Base-by-base conservation (phyloP, 2,888 invertebrate genomes). In the Saturnia pavonia region DNA sequence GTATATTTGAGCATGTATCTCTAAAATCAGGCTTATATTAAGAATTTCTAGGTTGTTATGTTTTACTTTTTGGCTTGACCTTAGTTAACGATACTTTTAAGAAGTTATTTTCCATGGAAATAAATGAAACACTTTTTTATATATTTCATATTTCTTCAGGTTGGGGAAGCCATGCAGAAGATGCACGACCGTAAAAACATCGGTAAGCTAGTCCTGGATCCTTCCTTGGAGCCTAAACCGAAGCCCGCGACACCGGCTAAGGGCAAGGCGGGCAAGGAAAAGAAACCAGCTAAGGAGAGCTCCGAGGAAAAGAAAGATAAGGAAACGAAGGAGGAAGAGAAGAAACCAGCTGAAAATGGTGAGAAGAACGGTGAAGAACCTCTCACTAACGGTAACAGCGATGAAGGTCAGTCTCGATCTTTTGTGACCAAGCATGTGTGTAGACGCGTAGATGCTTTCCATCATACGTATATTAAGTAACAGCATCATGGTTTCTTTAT, bases 161-260 rank as follows among this genome's bases (percentile, higher is more conserved):
- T 97, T 22, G 96, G 96, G 42, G 97, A 98, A 83, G 98, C 97
- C 9, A 98, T 98, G 98, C 97, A 97, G 90, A 97, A 97, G 90
- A 97, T 98, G 96, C 98, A 98, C 90, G 98, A 98, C 84, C 96
- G 97, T 83, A 97, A 97, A 91, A 98, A 98, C 91, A 96, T 98
- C 81, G 98, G 98, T 71, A 98, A 98, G 90, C 95, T 98, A 67
- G 95, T 98, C 66, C 92, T 98, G 75, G 97, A 98, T 85, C 97
- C 97, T 40, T 96, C 96, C 63, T 87, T 96, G 86, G 96, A 96
- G 86, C 97, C 97, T 1, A 97, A 97, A 82, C 97, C 97, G 43
- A 97, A 97, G 86, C 96, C 97, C 54, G 96, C 96, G 34, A 97
- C 97, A 12, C 97, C 97, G 1, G 96, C 96, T 72, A 97, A 97